Base-by-base conservation (phyloP, 1,140 invertebrate species). In the Choristoneura fumiferana region DNA sequence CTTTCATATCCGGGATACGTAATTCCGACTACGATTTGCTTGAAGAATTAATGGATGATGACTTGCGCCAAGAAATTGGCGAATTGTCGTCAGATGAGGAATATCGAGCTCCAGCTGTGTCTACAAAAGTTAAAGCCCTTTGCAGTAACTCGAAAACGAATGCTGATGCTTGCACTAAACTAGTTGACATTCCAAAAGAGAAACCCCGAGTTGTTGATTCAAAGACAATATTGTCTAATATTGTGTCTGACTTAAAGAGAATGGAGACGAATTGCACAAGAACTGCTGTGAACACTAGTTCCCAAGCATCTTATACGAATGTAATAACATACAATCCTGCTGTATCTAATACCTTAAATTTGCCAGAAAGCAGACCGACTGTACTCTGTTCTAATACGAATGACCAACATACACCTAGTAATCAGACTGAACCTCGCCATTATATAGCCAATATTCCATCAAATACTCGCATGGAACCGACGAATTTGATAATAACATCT, bases 1-100 rank as follows among this genome's bases (percentile, higher is more conserved):
- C 76, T 10, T 79, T 85, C 39, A 80, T 78, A 71, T 78, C 84
- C 6, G 75, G 74, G 5, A 75, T 81, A 65, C 72, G 60, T 0
- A 82, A 78, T 65, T 78, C 80, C 9, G 85, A 88, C 54, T 86
- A 84, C 58, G 83, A 86, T 61, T 58, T 87, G 10, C 59, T 89
- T 66, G 83, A 82, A 36, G 86, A 86, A 65, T 65, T 86, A 38
- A 85, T 89, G 72, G 84, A 87, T 60, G 83, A 87, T 57, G 86
- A 87, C 22, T 62, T 89, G 29, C 71, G 80, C 9, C 73, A 81
- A 71, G 86, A 89, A 78, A 82, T 89, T n/a, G 76, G 81, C 0
- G 86, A 89, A 64, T 49, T 83, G 13, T 75, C 69, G 34, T 81
- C 77, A 15, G 84, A 87, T 62, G 84, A 88, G n/a, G 81, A 86